Base-by-base conservation (phyloP, 2,797 vertebrate species). In the Lagorchestes hirsutus region DNA sequence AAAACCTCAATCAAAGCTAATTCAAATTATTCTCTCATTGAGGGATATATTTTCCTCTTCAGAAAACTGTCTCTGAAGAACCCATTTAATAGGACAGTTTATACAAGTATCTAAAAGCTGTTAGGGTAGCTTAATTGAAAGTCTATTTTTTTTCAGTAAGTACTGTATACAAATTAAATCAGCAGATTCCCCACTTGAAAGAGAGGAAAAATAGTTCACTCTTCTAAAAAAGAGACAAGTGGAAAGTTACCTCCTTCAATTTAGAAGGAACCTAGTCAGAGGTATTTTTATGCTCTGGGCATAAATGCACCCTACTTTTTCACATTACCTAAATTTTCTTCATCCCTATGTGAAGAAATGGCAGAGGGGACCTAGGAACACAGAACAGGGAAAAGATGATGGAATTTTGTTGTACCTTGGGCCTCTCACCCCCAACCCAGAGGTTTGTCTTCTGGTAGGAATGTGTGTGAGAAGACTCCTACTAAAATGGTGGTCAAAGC, bases 51-150 rank as follows among this genome's bases (percentile, higher is more conserved):
- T 52, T 52, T 52, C 13, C 16, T 67, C 58, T 91, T 67, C 31
- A 67, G 8, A 55, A 94, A 94, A 82, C 40, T 46, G 74, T 40
- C 34, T 55, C 91, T 55, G 52, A 94, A 94, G 27, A 67, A 31
- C 54, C 34, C 16, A 91, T 31, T 91, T 62, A 59, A 28, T 34
- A 14, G 62, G 0, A 27, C 90, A 94, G 12, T 34, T 58, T 67
- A 62, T 94, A 94, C 91, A 59, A 91, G 50, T 91, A 54, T 18
- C 93, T 91, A 91, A 67, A 94, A 59, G 27, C 40, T 52, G 31
- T 40, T 54, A 58, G 34, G 62, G 54, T 11, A 16, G 55, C 57
- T 91, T 90, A 62, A 58, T 93, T 91, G 90, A 55, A 91, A 93
- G 74, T 82, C 67, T 40, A 46, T 82, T 82, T 46, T 82, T 82